Conservation (phyloP, 2,888 invertebrate genomes). For the Ormyrus pomaceus region DNA sequence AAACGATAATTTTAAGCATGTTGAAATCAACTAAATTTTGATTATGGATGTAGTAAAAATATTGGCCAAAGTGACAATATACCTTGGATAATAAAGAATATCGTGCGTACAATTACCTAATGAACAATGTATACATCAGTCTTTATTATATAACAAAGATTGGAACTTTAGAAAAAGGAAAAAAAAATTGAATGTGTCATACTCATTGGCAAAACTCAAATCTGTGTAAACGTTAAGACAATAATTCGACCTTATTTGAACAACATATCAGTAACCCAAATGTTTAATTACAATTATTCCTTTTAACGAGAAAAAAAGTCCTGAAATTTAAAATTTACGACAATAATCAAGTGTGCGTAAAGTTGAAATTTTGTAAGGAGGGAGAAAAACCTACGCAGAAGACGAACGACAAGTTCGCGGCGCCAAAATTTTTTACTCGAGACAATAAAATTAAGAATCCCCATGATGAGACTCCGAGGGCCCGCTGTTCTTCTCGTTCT, state of each 20-base stretch:
- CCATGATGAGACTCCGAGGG: not conserved
- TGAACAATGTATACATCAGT: constrained; percentile 10
- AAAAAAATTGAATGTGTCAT: constrained; percentile 37
- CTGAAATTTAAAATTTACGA: constrained; percentile 50
- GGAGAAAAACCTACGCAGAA: constrained; percentile 9
- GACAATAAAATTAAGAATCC: constrained; percentile 37
- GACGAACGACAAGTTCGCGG: constrained; percentile 51
- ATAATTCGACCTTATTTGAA: constrained; percentile 38
- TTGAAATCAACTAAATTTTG: not conserved
- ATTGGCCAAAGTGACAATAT: constrained; percentile 36
- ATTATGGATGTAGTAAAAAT: not conserved
- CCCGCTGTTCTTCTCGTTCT: constrained; percentile 44
- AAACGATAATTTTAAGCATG: not conserved
- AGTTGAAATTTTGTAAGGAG: not conserved
- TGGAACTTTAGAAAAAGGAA: constrained; percentile 2
- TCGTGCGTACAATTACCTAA: constrained; percentile 18
- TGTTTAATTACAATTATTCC: constrained; percentile 7
- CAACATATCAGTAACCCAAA: constrained; percentile 15
- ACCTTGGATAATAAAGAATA: constrained; percentile 23
- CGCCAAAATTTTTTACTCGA: constrained; percentile 50
- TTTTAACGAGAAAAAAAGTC: constrained; percentile 45
- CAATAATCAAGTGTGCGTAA: constrained; percentile 43
- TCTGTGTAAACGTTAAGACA: constrained; percentile 35
- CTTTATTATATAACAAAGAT: constrained; percentile 13
- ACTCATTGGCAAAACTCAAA: constrained; percentile 47